phyloP scores from a whole-genome alignment of 1,140 invertebrate genomes.

The Adelges cooleyi region DNA sequence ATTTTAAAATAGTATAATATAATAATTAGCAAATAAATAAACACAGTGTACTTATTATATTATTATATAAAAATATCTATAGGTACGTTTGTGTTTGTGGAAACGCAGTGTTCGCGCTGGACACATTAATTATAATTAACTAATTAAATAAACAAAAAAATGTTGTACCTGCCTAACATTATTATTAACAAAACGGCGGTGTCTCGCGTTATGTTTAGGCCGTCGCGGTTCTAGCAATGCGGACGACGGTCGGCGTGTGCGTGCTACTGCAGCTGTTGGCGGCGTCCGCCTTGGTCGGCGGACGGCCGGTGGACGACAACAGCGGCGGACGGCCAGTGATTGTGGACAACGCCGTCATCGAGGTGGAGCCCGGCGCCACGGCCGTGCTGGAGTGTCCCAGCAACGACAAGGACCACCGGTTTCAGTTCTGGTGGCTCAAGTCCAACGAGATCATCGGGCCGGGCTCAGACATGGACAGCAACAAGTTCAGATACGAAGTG shows the following conservation, averaged over 20 bases:
- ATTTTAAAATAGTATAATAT: too few relatives aligned
- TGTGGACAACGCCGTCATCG: constrained; percentile 30
- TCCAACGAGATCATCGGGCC: constrained; percentile 48
- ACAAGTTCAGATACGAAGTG: constrained; percentile 57
- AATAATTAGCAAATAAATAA: too few relatives aligned
- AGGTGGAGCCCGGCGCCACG: constrained; percentile 46
- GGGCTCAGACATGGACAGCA: constrained; percentile 45
- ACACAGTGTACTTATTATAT: too few relatives aligned
- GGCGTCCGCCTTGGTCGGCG: background rate
- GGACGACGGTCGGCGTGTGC: background rate
- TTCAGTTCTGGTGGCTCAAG: constrained; percentile 54
- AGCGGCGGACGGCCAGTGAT: background rate
- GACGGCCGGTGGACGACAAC: background rate
- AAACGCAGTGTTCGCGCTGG: too few relatives aligned
- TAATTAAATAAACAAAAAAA: too few relatives aligned
- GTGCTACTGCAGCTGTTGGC: background rate
- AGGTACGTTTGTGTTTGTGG: too few relatives aligned
- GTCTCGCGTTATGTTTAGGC: background rate
- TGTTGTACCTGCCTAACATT: too few relatives aligned
- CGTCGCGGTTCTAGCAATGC: background rate
- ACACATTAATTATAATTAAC: too few relatives aligned
- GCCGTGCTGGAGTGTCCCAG: constrained; percentile 50
- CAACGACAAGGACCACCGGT: constrained; percentile 52
- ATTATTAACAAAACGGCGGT: background rate
- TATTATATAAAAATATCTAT: too few relatives aligned